Conservation (phyloP, 1,140 invertebrate genomes). For the Apolygus lucorum region DNA sequence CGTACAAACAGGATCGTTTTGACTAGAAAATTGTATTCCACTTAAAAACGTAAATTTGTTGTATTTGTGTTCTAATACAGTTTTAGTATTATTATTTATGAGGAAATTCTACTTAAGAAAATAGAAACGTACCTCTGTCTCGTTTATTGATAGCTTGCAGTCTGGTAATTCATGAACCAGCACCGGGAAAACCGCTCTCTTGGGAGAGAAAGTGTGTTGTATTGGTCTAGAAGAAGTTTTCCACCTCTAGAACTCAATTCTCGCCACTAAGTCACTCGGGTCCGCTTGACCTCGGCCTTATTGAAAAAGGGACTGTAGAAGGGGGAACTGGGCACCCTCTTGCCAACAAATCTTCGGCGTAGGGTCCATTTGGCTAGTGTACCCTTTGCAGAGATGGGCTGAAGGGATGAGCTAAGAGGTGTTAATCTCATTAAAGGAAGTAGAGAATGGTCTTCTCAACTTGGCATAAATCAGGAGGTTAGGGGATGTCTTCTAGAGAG, state of each 20-base stretch:
- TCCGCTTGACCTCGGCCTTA: conserved; percentile 2
- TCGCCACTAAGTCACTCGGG: neutral
- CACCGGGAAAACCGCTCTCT: no score
- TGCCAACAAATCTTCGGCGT: conserved; percentile 5
- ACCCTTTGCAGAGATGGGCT: neutral
- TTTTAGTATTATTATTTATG: no score
- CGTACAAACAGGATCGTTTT: no score
- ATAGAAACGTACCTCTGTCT: no score
- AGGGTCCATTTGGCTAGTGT: neutral
- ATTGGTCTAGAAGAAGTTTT: neutral
- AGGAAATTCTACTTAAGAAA: no score
- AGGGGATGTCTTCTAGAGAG: neutral
- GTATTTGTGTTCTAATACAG: no score
- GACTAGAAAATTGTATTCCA: no score
- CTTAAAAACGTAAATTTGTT: no score
- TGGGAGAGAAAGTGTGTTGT: neutral
- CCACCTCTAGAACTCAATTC: conserved; percentile 5
- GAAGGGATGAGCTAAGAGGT: conserved; percentile 12
- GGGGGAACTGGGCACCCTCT: neutral
- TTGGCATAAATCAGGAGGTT: conserved; percentile 6
- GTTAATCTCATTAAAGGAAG: conserved; percentile 16
- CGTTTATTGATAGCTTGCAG: no score
- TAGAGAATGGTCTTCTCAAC: conserved; percentile 4
- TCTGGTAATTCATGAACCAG: no score
- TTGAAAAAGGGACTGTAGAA: conserved; percentile 2